Percentiles rank a stretch among this genome's conserved stretches.
Evolutionary conservation across 2,113 vertebrate genomes (phyloP).

Genomic region (Megaptera novaeangliae): DNA sequence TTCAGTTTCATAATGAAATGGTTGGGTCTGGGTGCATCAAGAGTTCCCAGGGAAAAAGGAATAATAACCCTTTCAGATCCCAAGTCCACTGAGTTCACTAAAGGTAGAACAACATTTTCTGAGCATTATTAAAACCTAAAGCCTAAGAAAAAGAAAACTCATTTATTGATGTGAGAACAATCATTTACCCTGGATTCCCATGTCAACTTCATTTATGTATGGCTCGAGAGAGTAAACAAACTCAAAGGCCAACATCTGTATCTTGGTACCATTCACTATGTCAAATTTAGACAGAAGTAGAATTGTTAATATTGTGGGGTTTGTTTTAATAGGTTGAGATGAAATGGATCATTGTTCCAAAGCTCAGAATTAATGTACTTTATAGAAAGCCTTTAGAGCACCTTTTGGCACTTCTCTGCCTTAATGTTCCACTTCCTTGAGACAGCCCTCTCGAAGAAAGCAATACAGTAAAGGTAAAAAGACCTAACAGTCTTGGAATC

Average conservation of each 20-base stretch:
- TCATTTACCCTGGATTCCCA: neutral
- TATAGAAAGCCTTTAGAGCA: neutral
- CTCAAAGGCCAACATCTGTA: neutral
- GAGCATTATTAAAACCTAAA: neutral
- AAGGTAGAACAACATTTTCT: neutral
- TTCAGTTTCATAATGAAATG: neutral
- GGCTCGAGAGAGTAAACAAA: neutral
- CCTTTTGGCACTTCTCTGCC: neutral
- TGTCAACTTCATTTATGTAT: neutral
- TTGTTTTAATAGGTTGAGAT: neutral
- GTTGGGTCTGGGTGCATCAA: neutral
- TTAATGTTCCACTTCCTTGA: neutral
- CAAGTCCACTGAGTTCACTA: neutral
- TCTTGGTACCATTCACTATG: neutral
- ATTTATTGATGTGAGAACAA: neutral
- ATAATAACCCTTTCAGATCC: neutral
- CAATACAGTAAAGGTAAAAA: neutral
- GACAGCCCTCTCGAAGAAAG: neutral
- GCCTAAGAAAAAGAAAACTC: neutral
- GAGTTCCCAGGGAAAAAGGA: neutral
- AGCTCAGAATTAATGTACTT: neutral
- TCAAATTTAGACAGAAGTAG: neutral
- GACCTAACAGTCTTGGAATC: neutral
- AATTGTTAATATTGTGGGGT: neutral
- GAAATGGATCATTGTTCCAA: neutral